Evolutionary conservation across 1,140 invertebrate species (phyloP), one percentile per base, ranked within the genome.

Genomic region (Drosophila melanica): DNA sequence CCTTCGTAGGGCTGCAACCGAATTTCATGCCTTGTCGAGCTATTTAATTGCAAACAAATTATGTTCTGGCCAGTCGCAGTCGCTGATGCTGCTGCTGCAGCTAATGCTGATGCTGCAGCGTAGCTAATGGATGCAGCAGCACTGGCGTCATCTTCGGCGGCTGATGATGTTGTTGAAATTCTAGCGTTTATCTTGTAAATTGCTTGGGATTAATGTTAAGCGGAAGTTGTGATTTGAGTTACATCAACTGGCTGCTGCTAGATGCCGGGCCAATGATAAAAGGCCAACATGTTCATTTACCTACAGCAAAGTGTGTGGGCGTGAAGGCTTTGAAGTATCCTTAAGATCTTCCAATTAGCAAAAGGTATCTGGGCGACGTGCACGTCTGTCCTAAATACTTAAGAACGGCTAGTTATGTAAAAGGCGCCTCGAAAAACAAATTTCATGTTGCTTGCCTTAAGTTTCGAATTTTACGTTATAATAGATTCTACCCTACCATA

Each of bases 41-140:
- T 89, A 87, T 87, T 87, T 87, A 87, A 87, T 87, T 87, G 84
- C 85, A 87, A 87, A 87, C 84, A 89, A 87, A 87, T 87, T 87
- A 87, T 87, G 84, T 87, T 87, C 82, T 87, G 74, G 78, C 78
- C 81, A 75, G 74, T 72, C 62, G 50, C 14, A 54, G 58, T 57
- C 60, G 20, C 23, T 39, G 54, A 23, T 33, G 7, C n/a, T 80
- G 82, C 14, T 23, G 23, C 48, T 33, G 48, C 9, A 6, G 14
- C 47, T 9, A 18, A 18, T 4, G 48, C 30, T 16, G 14, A 20
- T 9, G 44, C 16, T 10, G 11, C 23, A 77, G 82, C 82, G 82
- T 74, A 77, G 76, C 82, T 89, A 89, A 86, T 86, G 84, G 84
- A 57, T 74, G 75, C 42, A 42, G 69, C 77, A 54, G 57, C 27